These are phyloP conservation scores for Drosophila dives DNA, from an alignment of 2,888 invertebrate genomes.

Conservation along the genomic window DNA sequence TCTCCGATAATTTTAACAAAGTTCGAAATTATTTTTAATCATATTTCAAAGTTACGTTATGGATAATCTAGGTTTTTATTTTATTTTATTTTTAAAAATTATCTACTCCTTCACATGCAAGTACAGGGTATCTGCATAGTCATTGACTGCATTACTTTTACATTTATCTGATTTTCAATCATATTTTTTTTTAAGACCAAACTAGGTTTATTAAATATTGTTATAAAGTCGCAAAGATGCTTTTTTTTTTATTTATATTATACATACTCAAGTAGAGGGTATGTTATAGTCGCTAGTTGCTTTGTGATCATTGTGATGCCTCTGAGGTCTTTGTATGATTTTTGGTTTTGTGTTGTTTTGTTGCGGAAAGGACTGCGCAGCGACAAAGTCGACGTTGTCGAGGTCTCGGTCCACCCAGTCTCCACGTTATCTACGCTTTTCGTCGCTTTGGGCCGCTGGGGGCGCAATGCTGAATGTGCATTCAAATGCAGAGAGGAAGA, in stretches of 20 bases:
- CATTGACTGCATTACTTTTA: too few relatives aligned
- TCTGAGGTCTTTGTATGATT: constrained; percentile 27
- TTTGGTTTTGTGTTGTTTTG: constrained; percentile 41
- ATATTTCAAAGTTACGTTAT: too few relatives aligned
- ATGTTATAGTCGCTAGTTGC: constrained; percentile 7
- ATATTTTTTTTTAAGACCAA: neutral
- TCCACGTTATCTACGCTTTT: constrained; percentile 20
- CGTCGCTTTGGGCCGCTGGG: constrained; percentile 50
- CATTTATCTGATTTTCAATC: neutral
- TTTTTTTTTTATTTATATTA: neutral
- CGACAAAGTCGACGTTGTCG: constrained; percentile 49
- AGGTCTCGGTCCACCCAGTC: constrained; percentile 22
- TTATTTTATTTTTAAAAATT: neutral
- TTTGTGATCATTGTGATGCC: constrained; percentile 8
- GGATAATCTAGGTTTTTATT: neutral
- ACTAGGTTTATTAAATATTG: neutral
- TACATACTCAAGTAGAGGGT: constrained; percentile 23
- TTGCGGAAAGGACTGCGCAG: constrained; percentile 52
- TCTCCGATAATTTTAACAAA: too few relatives aligned
- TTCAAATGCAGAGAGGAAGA: constrained; percentile 37
- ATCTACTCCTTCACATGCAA: neutral
- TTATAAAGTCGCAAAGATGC: neutral
- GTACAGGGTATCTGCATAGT: neutral
- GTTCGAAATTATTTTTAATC: too few relatives aligned
- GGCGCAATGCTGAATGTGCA: constrained; percentile 47